Conservation (phyloP, 2,888 invertebrate genomes). For the Elegia similella region DNA sequence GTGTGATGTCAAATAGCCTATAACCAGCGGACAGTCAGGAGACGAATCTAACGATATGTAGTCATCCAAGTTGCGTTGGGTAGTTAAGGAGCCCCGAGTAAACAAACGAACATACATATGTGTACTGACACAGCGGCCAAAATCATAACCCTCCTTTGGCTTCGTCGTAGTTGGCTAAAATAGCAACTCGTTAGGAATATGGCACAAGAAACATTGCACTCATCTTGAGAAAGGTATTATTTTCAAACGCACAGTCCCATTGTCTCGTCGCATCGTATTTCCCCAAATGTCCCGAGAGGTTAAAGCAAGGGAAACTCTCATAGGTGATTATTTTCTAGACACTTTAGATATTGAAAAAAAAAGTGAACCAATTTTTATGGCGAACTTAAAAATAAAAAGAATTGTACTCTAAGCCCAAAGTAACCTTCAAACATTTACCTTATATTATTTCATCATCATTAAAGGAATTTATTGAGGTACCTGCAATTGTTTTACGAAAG, state of each 20-base stretch:
- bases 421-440: background rate
- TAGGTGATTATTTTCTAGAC: slow-evolving; percentile 49
- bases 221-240: slow-evolving; percentile 32
- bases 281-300: slow-evolving; percentile 37
- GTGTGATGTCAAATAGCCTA: too few relatives aligned
- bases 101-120: too few relatives aligned
- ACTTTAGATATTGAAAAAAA: slow-evolving; percentile 43
- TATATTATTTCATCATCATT: background rate
- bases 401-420: background rate
- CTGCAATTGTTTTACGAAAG: background rate
- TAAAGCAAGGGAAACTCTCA: slow-evolving; percentile 35
- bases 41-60: too few relatives aligned
- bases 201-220: slow-evolving; percentile 1
- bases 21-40: too few relatives aligned
- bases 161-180: too few relatives aligned
- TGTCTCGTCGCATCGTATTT: slow-evolving; percentile 41
- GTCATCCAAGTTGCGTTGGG: too few relatives aligned
- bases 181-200: background rate
- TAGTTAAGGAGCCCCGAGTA: too few relatives aligned
- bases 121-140: too few relatives aligned
- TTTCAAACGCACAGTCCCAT: slow-evolving; percentile 37
- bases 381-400: background rate
- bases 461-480: background rate
- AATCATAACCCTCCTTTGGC: too few relatives aligned
- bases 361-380: slow-evolving; percentile 20